Evolutionary conservation across 2,113 vertebrate species (phyloP).

Genomic region (Chitala chitala): DNA sequence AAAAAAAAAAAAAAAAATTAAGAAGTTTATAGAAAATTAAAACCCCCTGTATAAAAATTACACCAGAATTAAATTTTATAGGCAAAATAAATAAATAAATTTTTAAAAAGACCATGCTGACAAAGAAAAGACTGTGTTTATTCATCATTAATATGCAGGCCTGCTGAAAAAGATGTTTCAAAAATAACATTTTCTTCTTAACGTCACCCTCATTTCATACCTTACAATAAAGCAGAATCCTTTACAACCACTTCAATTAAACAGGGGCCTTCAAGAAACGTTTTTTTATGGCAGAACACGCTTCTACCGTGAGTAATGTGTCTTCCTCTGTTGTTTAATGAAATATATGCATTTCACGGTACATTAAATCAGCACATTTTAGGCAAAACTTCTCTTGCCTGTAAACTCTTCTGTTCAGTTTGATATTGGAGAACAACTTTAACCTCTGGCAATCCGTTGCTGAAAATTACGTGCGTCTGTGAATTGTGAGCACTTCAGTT

Average conservation of each 20-base stretch:
- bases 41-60: too few species aligned
- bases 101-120: slow-evolving; percentile 13
- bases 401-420: slow-evolving; percentile 1
- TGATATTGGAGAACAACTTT: not conserved
- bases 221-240: not conserved
- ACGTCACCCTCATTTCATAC: not conserved
- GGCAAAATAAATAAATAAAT: not conserved
- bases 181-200: not conserved
- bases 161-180: not conserved
- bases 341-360: slow-evolving; percentile 20
- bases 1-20: too few species aligned
- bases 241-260: slow-evolving; percentile 2
- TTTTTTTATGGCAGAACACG: not conserved
- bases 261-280: slow-evolving; percentile 6
- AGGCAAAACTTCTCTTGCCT: not conserved
- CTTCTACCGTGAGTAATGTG: not conserved
- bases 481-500: not conserved
- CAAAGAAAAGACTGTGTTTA: not conserved
- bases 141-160: not conserved
- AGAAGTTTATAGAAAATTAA: too few species aligned
- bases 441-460: not conserved
- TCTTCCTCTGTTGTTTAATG: not conserved
- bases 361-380: slow-evolving; percentile 22
- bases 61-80: too few species aligned
- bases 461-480: not conserved